phyloP scores from a whole-genome alignment of 2,113 vertebrate species.

The Leucopsar rothschildi region DNA sequence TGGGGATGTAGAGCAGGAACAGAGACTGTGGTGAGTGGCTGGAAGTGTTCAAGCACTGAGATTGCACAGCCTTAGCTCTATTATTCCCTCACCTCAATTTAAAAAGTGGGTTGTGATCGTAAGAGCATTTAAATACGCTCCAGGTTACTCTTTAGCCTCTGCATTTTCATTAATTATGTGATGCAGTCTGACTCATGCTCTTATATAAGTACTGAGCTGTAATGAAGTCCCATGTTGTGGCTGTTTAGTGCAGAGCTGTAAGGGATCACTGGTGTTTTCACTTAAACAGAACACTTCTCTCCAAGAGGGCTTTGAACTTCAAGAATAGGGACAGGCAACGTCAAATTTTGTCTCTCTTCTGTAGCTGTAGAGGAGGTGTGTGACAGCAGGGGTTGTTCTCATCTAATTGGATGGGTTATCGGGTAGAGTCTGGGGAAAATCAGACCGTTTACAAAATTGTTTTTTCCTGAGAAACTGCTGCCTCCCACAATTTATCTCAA shows the following conservation, averaged over 20 bases:
- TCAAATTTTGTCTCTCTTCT: neutral
- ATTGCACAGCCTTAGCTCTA: neutral
- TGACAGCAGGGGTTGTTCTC: neutral
- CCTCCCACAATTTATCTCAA: neutral
- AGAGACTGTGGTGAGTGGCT: neutral
- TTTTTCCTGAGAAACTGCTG: neutral
- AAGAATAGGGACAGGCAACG: neutral
- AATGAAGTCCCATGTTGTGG: neutral
- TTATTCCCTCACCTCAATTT: neutral
- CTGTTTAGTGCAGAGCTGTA: neutral
- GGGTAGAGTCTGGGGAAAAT: neutral
- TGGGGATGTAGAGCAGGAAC: neutral
- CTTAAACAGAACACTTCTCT: neutral
- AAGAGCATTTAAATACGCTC: neutral
- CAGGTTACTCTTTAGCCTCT: neutral
- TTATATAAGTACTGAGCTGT: neutral
- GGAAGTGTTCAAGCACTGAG: rapidly evolving
- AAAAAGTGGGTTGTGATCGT: neutral
- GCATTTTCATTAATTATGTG: neutral
- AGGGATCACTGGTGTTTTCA: neutral
- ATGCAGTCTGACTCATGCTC: neutral
- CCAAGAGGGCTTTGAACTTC: neutral
- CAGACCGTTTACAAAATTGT: neutral
- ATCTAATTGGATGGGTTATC: neutral
- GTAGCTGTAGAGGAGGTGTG: neutral